A percentile compares a stretch with the other conserved stretches of the same genome.
Conservation (phyloP, 2,888 invertebrate genomes). For the Sesia apiformis region DNA sequence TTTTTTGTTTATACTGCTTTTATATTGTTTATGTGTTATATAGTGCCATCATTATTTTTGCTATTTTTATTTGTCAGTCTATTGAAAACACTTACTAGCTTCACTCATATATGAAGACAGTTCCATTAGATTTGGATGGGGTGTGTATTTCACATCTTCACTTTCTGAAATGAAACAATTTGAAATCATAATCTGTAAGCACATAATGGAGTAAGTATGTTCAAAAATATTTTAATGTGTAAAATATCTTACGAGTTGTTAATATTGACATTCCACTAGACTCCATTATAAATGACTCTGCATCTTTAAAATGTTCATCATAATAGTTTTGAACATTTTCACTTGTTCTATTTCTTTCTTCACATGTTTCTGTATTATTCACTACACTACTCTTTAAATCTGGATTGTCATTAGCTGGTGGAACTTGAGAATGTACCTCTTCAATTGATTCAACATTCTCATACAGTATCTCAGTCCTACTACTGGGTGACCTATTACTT, state of each 20-base stretch:
- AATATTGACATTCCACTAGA: conserved; percentile 69
- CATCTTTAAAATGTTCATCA: conserved; percentile 83
- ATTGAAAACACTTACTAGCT: conserved; percentile 45
- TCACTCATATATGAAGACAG: conserved; percentile 66
- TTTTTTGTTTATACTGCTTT: too few relatives aligned
- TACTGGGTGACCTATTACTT: background rate
- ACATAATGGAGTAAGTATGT: background rate
- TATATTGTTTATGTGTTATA: too few relatives aligned
- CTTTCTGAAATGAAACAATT: conserved; percentile 28
- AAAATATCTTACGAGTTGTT: conserved; percentile 45
- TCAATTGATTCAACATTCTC: conserved; percentile 32
- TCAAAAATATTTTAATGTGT: conserved; percentile 1
- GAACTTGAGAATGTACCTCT: conserved; percentile 19
- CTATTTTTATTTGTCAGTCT: too few relatives aligned
- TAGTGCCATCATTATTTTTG: too few relatives aligned
- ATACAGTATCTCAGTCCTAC: conserved; percentile 17
- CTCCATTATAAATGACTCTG: conserved; percentile 85
- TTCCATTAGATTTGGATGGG: conserved; percentile 63
- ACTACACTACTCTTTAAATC: conserved; percentile 23
- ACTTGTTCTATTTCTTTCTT: conserved; percentile 33
- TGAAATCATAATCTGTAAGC: background rate
- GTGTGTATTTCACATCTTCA: conserved; percentile 56
- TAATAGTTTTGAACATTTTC: conserved; percentile 57
- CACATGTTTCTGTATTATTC: conserved; percentile 26
- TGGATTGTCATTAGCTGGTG: conserved; percentile 17